These are phyloP conservation scores for Sardinella longiceps DNA, from an alignment of 2,797 vertebrate genomes.

Conservation along the genomic window DNA sequence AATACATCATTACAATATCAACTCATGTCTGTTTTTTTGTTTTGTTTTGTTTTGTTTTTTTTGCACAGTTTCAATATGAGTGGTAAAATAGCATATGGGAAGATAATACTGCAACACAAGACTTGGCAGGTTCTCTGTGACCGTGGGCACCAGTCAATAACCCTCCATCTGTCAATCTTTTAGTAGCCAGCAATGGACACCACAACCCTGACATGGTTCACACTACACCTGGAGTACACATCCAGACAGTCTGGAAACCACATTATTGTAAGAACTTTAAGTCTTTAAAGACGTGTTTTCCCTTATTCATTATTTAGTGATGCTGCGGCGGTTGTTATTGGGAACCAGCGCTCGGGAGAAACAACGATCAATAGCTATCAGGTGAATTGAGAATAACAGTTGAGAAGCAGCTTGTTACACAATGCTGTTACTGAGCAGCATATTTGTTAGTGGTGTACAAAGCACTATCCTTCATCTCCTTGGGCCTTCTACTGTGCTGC, in stretches of 20 bases:
- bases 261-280: neutral
- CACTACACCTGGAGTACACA: neutral
- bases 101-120: neutral
- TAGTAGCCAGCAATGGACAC: neutral
- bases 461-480: neutral
- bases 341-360: neutral
- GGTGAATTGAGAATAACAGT: neutral
- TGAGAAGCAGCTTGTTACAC: neutral
- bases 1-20: neutral
- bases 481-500: neutral
- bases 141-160: neutral
- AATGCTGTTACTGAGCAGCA: no score
- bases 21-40: neutral
- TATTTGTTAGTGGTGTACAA: neutral
- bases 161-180: neutral
- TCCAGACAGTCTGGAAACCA: neutral
- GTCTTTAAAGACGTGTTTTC: neutral
- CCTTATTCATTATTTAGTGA: neutral
- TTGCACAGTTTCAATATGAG: neutral
- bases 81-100: neutral
- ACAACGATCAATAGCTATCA: neutral
- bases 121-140: neutral
- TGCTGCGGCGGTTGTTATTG: neutral
- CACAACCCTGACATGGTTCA: neutral
- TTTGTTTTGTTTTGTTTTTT: no score